Evolutionary conservation across 2,888 invertebrate species (phyloP).

Genomic region (Lumbricus terrestris): DNA sequence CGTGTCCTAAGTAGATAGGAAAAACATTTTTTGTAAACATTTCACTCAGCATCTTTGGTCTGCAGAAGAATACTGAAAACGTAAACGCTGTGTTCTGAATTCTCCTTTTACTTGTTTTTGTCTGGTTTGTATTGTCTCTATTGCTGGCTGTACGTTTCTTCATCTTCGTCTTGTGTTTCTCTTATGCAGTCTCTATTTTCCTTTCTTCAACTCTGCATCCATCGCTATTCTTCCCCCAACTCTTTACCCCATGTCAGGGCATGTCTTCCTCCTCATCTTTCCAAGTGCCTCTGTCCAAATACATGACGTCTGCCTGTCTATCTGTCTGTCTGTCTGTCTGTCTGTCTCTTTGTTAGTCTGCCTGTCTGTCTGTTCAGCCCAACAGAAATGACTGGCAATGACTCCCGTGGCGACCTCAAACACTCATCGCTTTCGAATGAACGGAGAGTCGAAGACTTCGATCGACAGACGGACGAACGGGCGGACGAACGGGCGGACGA

Average conservation of each 20-base stretch:
- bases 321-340: no score
- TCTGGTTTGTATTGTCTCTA: no score
- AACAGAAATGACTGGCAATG: not conserved
- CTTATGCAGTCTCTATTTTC: not conserved
- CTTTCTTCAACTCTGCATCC: not conserved
- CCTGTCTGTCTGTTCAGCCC: not conserved
- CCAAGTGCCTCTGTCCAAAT: not conserved
- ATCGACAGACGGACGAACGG: constrained; percentile 3
- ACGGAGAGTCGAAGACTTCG: not conserved
- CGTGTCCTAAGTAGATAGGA: no score
- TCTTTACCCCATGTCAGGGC: not conserved
- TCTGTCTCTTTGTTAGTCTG: not conserved
- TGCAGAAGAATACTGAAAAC: not conserved
- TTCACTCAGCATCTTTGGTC: not conserved
- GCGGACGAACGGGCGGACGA: no score
- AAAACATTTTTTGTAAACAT: not conserved
- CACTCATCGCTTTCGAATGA: not conserved
- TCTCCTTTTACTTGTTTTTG: not conserved
- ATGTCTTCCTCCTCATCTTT: not conserved
- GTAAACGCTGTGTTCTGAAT: not conserved
- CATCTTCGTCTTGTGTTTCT: not conserved
- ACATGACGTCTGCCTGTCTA: no score
- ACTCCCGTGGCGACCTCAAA: not conserved
- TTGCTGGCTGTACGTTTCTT: not conserved
- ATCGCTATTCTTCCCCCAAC: not conserved